A percentile compares a stretch with the other conserved stretches of the same genome.
Conservation (phyloP, 2,113 vertebrate species). For the Aspiorhynchus laticeps region DNA sequence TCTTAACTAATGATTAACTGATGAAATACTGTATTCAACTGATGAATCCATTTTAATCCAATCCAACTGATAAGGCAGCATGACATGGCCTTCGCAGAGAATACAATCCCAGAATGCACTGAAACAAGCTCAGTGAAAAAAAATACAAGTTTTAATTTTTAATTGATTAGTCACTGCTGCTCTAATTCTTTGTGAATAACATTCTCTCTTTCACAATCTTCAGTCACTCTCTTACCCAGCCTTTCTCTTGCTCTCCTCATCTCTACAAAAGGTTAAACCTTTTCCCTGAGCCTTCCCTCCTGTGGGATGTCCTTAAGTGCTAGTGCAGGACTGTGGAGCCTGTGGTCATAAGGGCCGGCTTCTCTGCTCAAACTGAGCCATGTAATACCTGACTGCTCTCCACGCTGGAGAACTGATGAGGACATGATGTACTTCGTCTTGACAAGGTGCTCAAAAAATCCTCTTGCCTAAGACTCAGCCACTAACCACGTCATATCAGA, state of each 20-base stretch:
- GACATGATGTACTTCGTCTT: slow-evolving; percentile 79
- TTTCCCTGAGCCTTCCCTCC: slow-evolving; percentile 63
- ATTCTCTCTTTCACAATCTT: not conserved
- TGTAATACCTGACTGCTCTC: slow-evolving; percentile 46
- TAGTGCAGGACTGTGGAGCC: slow-evolving; percentile 37
- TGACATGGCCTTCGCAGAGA: not conserved
- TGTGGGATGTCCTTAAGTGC: slow-evolving; percentile 58
- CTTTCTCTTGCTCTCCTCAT: slow-evolving; percentile 51
- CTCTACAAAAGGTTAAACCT: slow-evolving; percentile 82
- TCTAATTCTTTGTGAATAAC: not conserved
- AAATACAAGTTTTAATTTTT: not conserved
- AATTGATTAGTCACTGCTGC: not conserved
- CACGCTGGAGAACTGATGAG: slow-evolving; percentile 71
- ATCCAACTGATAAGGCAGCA: not conserved
- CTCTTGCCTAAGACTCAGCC: slow-evolving; percentile 33
- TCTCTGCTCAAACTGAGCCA: slow-evolving; percentile 48
- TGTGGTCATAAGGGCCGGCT: slow-evolving; percentile 49
- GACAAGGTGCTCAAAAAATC: slow-evolving; percentile 53
- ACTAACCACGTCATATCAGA: slow-evolving; percentile 9
- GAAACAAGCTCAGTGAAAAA: not conserved
- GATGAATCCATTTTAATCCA: not conserved
- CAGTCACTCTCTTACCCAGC: not conserved
- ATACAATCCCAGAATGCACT: not conserved
- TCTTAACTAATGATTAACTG: not conserved
- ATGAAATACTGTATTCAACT: not conserved